Base-by-base conservation (phyloP, 2,888 invertebrate species). In the Drosophila melanocephala region DNA sequence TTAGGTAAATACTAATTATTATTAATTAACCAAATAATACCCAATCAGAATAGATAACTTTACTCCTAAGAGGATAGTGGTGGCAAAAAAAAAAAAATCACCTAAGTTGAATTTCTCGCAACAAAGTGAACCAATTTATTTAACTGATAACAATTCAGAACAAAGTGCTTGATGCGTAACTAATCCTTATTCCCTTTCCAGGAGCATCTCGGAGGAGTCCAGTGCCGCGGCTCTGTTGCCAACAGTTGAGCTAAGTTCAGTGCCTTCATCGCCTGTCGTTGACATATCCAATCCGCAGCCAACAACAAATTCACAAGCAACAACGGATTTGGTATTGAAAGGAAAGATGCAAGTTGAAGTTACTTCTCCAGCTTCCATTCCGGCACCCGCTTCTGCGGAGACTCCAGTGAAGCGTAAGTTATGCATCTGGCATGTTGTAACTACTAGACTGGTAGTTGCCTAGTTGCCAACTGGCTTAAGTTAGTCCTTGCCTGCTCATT, bases 171-270 rank as follows among this genome's bases (percentile, higher is more conserved):
- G 22, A 28, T n/a, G 22, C 28, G 35, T 30, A 12, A 28, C 28
- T 19, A 50, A 33, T 39, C 9, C 1, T 57, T 51, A 14, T 32
- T 32, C 2, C 37, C 19, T n/a, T 50, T 35, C 0, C 68, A 92
- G 92, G 61, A 92, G 93, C 74, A 92, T 92, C 70, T 91, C 92
- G 4, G 92, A 92, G 81, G 92, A 92, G 70, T 75, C 77, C 28
- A 84, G 81, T 51, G 85, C 84, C 63, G 63, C 75, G 26, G 77
- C 87, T 19, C 75, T 88, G 22, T 72, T 90, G 75, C 89, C 90
- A 63, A 77, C 84, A 56, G 84, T 86, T 63, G 92, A 90, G 63
- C 68, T 84, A 59, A 82, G 85, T 73, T 81, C 90, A 33, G 86
- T 85, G 47, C 74, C 78, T 26, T 56, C 74, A 10, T 60, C 75